These are phyloP conservation scores for Drosophila fulvimacula DNA, from an alignment of 2,888 invertebrate species.

Conservation along the genomic window DNA sequence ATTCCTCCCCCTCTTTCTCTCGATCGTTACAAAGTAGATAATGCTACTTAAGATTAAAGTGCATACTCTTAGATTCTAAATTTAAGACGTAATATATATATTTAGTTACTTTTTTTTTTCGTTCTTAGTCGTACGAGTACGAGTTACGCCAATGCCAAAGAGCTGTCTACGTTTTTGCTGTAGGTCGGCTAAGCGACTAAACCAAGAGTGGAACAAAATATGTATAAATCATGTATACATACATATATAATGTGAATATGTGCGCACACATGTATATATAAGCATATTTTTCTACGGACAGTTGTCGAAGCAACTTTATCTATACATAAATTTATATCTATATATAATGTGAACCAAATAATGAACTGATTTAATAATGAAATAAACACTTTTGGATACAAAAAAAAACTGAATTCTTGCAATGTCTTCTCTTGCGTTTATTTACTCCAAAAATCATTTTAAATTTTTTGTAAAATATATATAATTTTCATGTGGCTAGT, in stretches of 20 bases:
- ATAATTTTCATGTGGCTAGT: background rate
- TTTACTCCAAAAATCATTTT: constrained; percentile 9
- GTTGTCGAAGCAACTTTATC: constrained; percentile 32
- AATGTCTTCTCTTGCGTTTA: constrained; percentile 7
- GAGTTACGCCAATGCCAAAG: constrained; percentile 64
- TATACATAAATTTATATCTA: constrained; percentile 25
- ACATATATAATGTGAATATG: constrained; percentile 12
- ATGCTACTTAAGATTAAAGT: constrained; percentile 54
- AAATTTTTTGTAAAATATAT: constrained; percentile 3
- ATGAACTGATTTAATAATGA: constrained; percentile 58
- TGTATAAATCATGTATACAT: constrained; percentile 5
- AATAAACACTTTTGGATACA: constrained; percentile 48
- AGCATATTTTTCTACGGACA: constrained; percentile 49
- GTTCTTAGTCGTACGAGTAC: constrained; percentile 33
- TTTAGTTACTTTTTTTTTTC: constrained; percentile 55
- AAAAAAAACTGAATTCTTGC: constrained; percentile 9
- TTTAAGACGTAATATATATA: constrained; percentile 38
- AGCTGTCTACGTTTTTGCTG: constrained; percentile 44
- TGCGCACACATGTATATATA: constrained; percentile 23
- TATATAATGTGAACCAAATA: constrained; percentile 37
- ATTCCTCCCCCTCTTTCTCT: constrained; percentile 3
- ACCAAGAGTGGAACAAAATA: constrained; percentile 57
- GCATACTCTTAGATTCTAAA: constrained; percentile 61
- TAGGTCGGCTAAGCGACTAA: constrained; percentile 47
- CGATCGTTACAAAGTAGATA: constrained; percentile 32